Base-by-base conservation (phyloP, 2,113 vertebrate species). In the Tapirus terrestris region DNA sequence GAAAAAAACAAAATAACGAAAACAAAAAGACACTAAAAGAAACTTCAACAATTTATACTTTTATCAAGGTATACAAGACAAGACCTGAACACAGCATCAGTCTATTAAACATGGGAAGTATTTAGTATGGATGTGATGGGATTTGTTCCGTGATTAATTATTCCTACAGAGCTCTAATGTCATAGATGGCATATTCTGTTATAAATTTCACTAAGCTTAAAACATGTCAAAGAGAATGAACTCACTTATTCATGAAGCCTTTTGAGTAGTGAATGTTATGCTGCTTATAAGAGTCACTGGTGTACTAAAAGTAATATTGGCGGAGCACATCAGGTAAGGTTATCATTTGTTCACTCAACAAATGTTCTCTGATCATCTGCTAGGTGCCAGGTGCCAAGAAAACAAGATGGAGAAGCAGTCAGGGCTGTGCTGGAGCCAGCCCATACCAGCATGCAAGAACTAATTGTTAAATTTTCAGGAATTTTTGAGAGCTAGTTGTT, bases 211-310 rank as follows among this genome's bases (percentile, higher is more conserved):
- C 25, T 51, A 61, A 77, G n/a, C 29, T 91, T 82, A 91, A 27
- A 85, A 83, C 31, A 79, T 70, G 61, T 88, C 88, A 96, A 60
- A 84, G 14, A 77, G 45, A 94, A 92, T 45, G 83, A 53, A 11
- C 27, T 73, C 53, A 67, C 16, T 72, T 65, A 43, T 73, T 67
- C 63, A 48, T 31, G n/a, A 89, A 68, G 53, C 2, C 61, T 31
- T 77, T 83, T 48, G 21, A 76, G 56, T 45, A 70, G 25, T 31
- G 39, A 79, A 58, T 31, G 18, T 51, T 51, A 51, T 27, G 3
- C 20, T 43, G 8, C 43, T 72, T 88, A 3, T 56, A 81, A 43
- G 14, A 53, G 63, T 79, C 31, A 48, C 51, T 27, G 6, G 3
- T 16, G 1, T 60, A 3, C 29, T 63, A 65, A 58, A 70, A 63